Conservation (phyloP, 2,888 invertebrate species). For the Stramonita haemastoma region DNA sequence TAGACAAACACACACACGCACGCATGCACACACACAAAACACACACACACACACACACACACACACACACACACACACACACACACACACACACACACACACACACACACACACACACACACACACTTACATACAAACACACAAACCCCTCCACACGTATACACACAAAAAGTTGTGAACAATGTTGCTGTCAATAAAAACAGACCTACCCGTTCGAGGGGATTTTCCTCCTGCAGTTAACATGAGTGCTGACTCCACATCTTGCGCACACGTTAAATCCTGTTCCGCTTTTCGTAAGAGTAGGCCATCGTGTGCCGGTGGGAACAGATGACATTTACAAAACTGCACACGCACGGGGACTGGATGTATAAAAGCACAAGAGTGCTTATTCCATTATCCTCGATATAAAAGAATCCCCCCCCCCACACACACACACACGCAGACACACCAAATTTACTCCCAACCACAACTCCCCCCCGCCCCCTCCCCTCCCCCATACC, state of each 20-base stretch:
- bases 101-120: not conserved
- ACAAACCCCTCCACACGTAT: slow-evolving; percentile 25
- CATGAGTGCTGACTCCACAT: too few species aligned
- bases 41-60: slow-evolving; percentile 13
- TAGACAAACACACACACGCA: not conserved
- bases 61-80: slow-evolving; percentile 15
- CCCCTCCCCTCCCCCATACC: too few species aligned
- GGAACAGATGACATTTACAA: too few species aligned
- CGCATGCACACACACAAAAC: not conserved
- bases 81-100: slow-evolving; percentile 17
- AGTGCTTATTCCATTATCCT: too few species aligned
- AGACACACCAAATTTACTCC: too few species aligned
- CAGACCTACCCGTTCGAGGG: too few species aligned
- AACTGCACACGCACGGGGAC: too few species aligned
- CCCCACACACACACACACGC: not conserved
- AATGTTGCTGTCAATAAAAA: not conserved
- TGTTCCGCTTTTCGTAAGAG: too few species aligned
- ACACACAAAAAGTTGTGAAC: not conserved
- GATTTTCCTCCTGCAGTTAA: too few species aligned
- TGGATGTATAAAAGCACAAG: too few species aligned
- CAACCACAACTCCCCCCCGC: not conserved
- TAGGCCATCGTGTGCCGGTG: too few species aligned
- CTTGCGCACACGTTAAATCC: too few species aligned
- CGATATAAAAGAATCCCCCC: not conserved
- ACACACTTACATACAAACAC: slow-evolving; percentile 27